Evolutionary conservation across 2,888 invertebrate species (phyloP).

Genomic region (Campoplex nolae): DNA sequence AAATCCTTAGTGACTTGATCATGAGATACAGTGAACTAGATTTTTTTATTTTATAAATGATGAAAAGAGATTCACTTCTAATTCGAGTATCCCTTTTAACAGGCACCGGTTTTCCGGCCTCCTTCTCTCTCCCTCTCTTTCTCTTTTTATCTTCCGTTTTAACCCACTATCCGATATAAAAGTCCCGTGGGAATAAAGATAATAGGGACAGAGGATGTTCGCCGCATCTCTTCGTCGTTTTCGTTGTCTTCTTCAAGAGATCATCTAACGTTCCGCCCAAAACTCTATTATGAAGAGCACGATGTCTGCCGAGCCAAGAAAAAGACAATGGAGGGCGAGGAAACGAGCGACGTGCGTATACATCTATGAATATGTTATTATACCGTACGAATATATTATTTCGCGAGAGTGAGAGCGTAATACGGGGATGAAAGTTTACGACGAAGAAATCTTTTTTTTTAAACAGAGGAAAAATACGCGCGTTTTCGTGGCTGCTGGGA

Average conservation of each 20-base stretch:
- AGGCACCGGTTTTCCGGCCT: slow-evolving; percentile 10
- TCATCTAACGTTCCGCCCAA: slow-evolving; percentile 63
- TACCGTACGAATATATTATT: slow-evolving; percentile 26
- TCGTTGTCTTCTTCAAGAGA: slow-evolving; percentile 61
- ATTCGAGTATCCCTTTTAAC: slow-evolving; percentile 35
- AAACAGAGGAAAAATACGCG: background rate
- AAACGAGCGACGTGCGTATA: slow-evolving; percentile 39
- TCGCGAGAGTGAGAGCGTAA: slow-evolving; percentile 59
- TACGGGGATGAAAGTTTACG: slow-evolving; percentile 14
- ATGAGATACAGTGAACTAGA: slow-evolving; percentile 3
- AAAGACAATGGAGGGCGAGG: slow-evolving; percentile 58
- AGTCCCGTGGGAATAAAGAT: slow-evolving; percentile 60
- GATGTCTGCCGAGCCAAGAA: slow-evolving; percentile 41
- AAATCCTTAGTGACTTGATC: slow-evolving; percentile 19
- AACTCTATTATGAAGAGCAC: slow-evolving; percentile 57
- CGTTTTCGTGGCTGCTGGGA: background rate
- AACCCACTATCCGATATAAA: slow-evolving; percentile 13
- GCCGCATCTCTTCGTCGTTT: slow-evolving; percentile 46
- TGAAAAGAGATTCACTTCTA: slow-evolving; percentile 10
- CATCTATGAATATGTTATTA: slow-evolving; percentile 29
- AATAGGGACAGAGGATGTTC: slow-evolving; percentile 42
- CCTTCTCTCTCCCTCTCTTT: slow-evolving; percentile 20
- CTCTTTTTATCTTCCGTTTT: slow-evolving; percentile 9
- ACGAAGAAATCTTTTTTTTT: slow-evolving; percentile 4
- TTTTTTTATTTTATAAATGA: slow-evolving; percentile 17